Conservation (phyloP, 2,113 vertebrate genomes). For the Gobio gobio region DNA sequence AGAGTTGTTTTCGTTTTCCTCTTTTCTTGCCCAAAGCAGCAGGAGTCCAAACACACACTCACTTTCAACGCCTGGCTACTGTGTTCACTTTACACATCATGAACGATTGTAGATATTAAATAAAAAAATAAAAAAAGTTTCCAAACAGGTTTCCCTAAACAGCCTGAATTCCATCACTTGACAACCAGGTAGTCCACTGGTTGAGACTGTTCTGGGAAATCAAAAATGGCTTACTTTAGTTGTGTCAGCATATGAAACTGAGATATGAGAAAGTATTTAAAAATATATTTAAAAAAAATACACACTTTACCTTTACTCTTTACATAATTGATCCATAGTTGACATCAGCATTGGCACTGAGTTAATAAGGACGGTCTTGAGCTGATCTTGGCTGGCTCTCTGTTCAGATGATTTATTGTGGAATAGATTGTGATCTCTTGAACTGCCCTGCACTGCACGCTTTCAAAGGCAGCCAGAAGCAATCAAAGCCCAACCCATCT, state of each 20-base stretch:
- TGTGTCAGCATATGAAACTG: not conserved
- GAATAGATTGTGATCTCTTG: slow-evolving; percentile 6
- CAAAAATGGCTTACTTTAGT: not conserved
- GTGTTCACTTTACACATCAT: slow-evolving; percentile 16
- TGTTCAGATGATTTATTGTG: slow-evolving; percentile 11
- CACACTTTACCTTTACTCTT: not conserved
- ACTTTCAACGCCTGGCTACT: not conserved
- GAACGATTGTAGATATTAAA: not conserved
- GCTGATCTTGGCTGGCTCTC: slow-evolving; percentile 12
- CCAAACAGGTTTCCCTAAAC: no score
- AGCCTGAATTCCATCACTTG: no score
- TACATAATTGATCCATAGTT: not conserved
- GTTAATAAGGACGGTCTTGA: not conserved
- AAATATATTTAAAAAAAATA: not conserved
- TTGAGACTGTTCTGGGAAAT: not conserved
- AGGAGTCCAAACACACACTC: slow-evolving; percentile 18
- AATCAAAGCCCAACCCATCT: slow-evolving; percentile 30
- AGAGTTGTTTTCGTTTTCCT: slow-evolving; percentile 21
- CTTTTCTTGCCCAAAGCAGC: slow-evolving; percentile 3
- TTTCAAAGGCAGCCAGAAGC: slow-evolving; percentile 26
- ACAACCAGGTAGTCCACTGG: no score
- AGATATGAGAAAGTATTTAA: not conserved
- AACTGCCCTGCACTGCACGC: not conserved
- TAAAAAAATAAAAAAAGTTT: no score
- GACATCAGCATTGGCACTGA: slow-evolving; percentile 25